Base-by-base conservation (phyloP, 2,797 vertebrate genomes). In the Cephalopachus bancanus region DNA sequence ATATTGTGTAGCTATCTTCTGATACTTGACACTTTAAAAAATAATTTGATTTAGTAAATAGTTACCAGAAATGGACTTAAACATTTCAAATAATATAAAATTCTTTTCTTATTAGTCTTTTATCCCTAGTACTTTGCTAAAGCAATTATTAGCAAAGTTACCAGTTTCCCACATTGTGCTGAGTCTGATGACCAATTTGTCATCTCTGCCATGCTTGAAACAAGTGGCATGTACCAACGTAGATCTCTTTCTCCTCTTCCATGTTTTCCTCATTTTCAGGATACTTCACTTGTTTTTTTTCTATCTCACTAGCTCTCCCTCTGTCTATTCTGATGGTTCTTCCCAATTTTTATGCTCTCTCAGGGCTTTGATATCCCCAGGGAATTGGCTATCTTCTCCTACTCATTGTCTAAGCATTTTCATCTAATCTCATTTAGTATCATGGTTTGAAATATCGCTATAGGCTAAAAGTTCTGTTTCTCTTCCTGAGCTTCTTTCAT, bases 401-500 rank as follows among this genome's bases (percentile, higher is more conserved):
- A 14, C 64, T 67, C 16, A 33, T 6, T 53, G 10, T 12, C 12
- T 33, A 76, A 49, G 9, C 51, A 79, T 89, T 44, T 91, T 91
- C 26, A 55, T 5, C 37, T 64, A 37, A 55, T 49, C 51, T 65
- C 59, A 30, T 78, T 83, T 26, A 79, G 24, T 74, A 65, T 20
- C 64, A 60, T 60, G 60, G 26, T 83, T 76, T 90, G 78, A 93
- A 88, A 87, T 72, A n/a, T 53, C 64, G 85, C 80, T 37, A 17
- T n/a, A 22, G 16, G 7, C 22, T 26, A 49, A 72, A 83, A 83
- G 11, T 81, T 74, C 59, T 11, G 10, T 75, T 89, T 69, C 33
- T 81, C 7, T 88, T 7, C 17, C 20, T 30, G 22, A 74, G 67
- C 4, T 49, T 75, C 71, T 95, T 86, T n/a, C 49, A 78, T 69